Percentiles rank a stretch among this genome's conserved stretches.
Evolutionary conservation across 2,888 invertebrate genomes (phyloP).

Genomic region (Leptura quadrifasciata): DNA sequence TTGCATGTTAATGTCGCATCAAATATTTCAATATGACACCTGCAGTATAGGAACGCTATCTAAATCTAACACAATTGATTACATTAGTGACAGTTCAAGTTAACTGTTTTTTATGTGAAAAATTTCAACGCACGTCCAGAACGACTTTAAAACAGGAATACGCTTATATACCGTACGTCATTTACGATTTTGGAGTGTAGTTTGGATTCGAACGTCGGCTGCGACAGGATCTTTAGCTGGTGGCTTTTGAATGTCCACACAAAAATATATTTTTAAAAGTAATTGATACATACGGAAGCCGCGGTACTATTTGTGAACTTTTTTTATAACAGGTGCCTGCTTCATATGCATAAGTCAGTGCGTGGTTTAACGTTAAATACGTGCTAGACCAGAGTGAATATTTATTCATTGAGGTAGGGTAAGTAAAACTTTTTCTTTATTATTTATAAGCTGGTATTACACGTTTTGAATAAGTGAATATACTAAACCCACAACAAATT

Average conservation of each 20-base stretch:
- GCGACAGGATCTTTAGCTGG: conserved; percentile 10
- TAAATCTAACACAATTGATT: conserved; percentile 34
- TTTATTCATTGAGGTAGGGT: not conserved
- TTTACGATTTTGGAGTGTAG: not conserved
- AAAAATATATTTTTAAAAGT: not conserved
- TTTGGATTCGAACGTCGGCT: conserved; percentile 24
- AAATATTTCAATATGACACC: conserved; percentile 16
- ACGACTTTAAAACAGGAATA: conserved; percentile 54
- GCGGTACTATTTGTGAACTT: not conserved
- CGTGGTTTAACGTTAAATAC: too few species aligned
- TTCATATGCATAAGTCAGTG: not conserved
- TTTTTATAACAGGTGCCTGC: not conserved
- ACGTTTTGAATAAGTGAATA: too few species aligned
- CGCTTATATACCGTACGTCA: conserved; percentile 24
- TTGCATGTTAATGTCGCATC: not conserved
- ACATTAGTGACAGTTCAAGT: conserved; percentile 36
- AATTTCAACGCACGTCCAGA: conserved; percentile 63
- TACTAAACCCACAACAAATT: too few species aligned
- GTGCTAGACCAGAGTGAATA: not conserved
- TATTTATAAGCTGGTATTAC: not conserved
- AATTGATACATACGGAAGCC: not conserved
- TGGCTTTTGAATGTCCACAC: not conserved
- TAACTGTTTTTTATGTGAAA: conserved; percentile 55
- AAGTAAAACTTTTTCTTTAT: not conserved
- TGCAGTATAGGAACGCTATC: conserved; percentile 19